Evolutionary conservation across 2,888 invertebrate genomes (phyloP), one percentile per base, ranked within the genome.

Genomic region (Poecilobothrus nobilitatus): DNA sequence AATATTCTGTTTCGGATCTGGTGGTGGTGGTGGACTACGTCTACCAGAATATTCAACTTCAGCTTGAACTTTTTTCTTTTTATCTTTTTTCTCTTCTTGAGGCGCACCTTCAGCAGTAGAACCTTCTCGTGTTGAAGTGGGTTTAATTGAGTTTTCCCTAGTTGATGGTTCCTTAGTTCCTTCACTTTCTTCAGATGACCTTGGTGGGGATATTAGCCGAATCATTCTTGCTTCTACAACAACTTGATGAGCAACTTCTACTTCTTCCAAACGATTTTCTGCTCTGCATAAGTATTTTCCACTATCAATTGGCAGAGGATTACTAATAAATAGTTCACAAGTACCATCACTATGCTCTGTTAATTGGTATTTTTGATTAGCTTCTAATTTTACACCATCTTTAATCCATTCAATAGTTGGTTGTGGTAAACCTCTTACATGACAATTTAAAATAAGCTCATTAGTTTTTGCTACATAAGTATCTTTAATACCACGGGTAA

Each of bases 401-500:
- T 88, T 91, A 61, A 86, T 87, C 94, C 94, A 94, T 64, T 87
- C 85, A 5, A 92, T 83, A 22, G 84, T 83, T 7, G 91, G 88
- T 65, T 91, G 90, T 0, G 88, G 87, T 74, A 89, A 85, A 15
- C 91, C 90, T 62, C 92, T 83, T 1, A 92, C 88, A 74, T 90
- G 91, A 74, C 92, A 93, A 79, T 92, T 92, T 66, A 94, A 80
- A 7, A 88, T 85, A n/a, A 93, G 78, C 76, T 92, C 90, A 76
- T 92, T 85, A n/a, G 85, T 86, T 61, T 80, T 80, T 15, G 77
- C 83, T 74, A 84, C 84, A 75, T 87, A 87, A 20, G 83, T 84
- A 71, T 89, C 88, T 79, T 87, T 87, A 70, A 91, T 90, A 27
- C 88, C 86, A 75, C 90, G 86, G 0, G 90, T 91, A 76, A 92